Evolutionary conservation across 1,140 invertebrate species (phyloP).

Genomic region (Tetramorium parvispinum): DNA sequence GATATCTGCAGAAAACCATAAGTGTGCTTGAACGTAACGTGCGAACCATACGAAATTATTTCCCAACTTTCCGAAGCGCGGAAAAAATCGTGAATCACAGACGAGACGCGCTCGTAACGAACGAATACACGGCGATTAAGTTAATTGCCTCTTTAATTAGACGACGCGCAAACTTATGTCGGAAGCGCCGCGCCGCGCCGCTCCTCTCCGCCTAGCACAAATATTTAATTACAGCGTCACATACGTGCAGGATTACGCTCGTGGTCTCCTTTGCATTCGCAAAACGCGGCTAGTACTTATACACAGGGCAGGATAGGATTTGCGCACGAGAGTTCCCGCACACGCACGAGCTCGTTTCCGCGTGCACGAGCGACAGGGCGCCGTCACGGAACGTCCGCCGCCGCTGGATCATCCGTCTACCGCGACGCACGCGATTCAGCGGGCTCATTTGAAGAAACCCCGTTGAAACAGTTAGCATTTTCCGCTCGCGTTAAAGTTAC

Average conservation of each 20-base stretch:
- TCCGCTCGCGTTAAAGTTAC: not conserved
- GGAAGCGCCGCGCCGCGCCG: conserved; percentile 67
- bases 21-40: not conserved
- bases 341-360: conserved; percentile 27
- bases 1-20: not conserved
- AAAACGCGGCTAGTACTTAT: conserved; percentile 50
- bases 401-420: conserved; percentile 5
- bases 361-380: not conserved
- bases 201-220: conserved; percentile 64
- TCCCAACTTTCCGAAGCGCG: not conserved
- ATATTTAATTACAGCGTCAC: conserved; percentile 80
- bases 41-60: conserved; percentile 5
- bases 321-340: conserved; percentile 35
- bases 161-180: conserved; percentile 65
- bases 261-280: conserved; percentile 46
- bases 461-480: not conserved
- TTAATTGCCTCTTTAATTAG: conserved; percentile 81
- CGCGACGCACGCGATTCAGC: not conserved
- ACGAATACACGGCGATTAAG: conserved; percentile 76
- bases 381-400: not conserved
- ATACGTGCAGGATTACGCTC: conserved; percentile 71
- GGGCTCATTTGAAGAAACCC: not conserved
- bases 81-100: conserved; percentile 56
- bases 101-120: conserved; percentile 65
- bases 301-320: conserved; percentile 46